Conservation (phyloP, 2,888 invertebrate genomes). For the Habroteleia sp. region DNA sequence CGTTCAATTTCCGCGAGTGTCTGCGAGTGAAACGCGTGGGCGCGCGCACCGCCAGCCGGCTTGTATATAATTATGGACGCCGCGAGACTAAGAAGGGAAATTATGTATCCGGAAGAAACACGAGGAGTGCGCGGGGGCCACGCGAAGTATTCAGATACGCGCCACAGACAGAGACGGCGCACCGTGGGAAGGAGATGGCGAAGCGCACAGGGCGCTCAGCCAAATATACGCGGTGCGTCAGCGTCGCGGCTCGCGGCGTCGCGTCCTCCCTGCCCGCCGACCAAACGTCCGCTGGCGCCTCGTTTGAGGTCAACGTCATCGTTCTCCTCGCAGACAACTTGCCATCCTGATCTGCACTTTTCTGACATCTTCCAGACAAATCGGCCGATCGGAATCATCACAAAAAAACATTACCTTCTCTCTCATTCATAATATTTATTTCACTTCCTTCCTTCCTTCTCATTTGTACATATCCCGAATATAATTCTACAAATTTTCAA, state of each 20-base stretch:
- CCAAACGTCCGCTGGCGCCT: conserved; percentile 70
- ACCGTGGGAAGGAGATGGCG: conserved; percentile 9
- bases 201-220: conserved; percentile 67
- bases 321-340: conserved; percentile 57
- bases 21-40: conserved; percentile 50
- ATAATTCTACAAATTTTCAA: too few species aligned
- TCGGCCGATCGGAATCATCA: conserved; percentile 2
- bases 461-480: too few species aligned
- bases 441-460: too few species aligned
- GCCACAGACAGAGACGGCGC: conserved; percentile 2
- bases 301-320: conserved; percentile 80
- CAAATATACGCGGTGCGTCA: conserved; percentile 81
- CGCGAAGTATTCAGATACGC: conserved; percentile 15
- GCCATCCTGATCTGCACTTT: conserved; percentile 60
- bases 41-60: conserved; percentile 47
- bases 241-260: conserved; percentile 80
- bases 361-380: conserved; percentile 27
- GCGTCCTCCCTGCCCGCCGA: conserved; percentile 73
- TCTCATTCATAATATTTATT: conserved; percentile 1
- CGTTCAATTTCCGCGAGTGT: conserved; percentile 48
- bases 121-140: conserved; percentile 38
- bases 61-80: conserved; percentile 61
- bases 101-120: conserved; percentile 61
- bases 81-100: conserved; percentile 60
- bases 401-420: too few species aligned